A percentile compares a stretch with the other conserved stretches of the same genome.
These are phyloP conservation scores for Hemiprocne comata DNA, from an alignment of 2,113 vertebrate species.

Conservation along the genomic window DNA sequence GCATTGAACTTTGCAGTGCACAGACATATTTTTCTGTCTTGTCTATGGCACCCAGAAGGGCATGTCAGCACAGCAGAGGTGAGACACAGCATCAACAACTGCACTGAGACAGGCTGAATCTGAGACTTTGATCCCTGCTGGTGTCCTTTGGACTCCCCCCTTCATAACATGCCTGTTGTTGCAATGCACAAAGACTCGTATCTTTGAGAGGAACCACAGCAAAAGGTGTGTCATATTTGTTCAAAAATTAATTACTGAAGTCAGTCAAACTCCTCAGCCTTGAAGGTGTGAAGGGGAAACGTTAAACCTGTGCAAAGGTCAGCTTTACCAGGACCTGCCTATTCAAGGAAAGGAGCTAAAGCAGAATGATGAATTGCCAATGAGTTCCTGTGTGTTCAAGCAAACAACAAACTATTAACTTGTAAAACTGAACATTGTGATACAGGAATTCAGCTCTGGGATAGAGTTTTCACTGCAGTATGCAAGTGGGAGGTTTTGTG, in stretches of 20 bases:
- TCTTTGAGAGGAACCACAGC: not conserved
- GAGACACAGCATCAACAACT: not conserved
- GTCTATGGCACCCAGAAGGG: not conserved
- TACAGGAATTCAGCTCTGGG: constrained; percentile 21
- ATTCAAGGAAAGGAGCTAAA: constrained; percentile 2
- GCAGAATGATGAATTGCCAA: constrained; percentile 42
- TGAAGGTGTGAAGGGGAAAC: constrained; percentile 46
- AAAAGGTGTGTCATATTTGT: constrained; percentile 36
- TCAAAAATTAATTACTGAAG: constrained; percentile 57
- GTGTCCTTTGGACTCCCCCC: constrained; percentile 27
- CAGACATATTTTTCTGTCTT: not conserved
- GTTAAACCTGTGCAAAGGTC: constrained; percentile 33
- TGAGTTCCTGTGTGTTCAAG: constrained; percentile 31
- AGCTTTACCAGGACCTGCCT: not conserved
- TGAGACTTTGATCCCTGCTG: not conserved
- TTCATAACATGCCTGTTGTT: not conserved
- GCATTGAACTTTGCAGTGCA: not conserved
- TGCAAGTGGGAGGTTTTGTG: not conserved
- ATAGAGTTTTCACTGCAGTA: not conserved
- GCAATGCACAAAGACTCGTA: not conserved
- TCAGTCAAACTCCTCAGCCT: constrained; percentile 19
- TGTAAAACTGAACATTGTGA: constrained; percentile 15
- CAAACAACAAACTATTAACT: constrained; percentile 41
- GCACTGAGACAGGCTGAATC: not conserved
- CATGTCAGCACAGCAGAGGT: not conserved